Base-by-base conservation (phyloP, 2,888 invertebrate genomes). In the Callyntrura guangdongensis region DNA sequence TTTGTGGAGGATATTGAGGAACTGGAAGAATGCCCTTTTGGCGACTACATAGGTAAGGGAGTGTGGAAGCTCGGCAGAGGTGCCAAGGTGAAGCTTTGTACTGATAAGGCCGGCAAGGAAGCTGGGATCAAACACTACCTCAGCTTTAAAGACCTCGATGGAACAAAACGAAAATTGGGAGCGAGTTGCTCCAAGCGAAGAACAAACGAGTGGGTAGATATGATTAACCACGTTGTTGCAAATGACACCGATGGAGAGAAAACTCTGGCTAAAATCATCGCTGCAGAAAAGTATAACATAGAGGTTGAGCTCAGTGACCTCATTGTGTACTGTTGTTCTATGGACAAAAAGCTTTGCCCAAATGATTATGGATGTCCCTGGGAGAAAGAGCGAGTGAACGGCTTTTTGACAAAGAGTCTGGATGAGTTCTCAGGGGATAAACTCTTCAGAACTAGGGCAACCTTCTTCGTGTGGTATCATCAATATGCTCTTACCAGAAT, bases 381-480 rank as follows among this genome's bases (percentile, higher is more conserved):
- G 61, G 45, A 77, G 8, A 84, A 79, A 8, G 25, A 69, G 0
- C 67, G 27, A 0, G 67, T 79, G 20, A 14, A 17, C 12, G 69
- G 27, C 0, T 69, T n/a, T 20, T 17, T 14, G 4, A 47, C 67
- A 0, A 89, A 89, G 36, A 90, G 90, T 59, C 53, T 90, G 0
- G 49, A 67, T 69, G 90, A 90, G 20, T 12, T 69, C 22, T 1
- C 36, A 0, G 89, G 79, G 8, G 47, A 45, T 8, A 61, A 56
- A 45, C 0, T 85, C 11, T 56, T 89, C 12, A 14, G 67, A 11
- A 11, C 56, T 1, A n/a, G 22, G 0, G 25, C 89, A 0, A 8
- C 20, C 8, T 85, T 59, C 25, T 89, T 77, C 36, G 85, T 89
- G 22, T 89, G 84, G 89, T 85, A 85, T n/a, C 89, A 89, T 45